A percentile compares a stretch with the other conserved stretches of the same genome.
These are phyloP conservation scores for Lycodopsis pacificus DNA, from an alignment of 2,797 vertebrate species.

Conservation along the genomic window DNA sequence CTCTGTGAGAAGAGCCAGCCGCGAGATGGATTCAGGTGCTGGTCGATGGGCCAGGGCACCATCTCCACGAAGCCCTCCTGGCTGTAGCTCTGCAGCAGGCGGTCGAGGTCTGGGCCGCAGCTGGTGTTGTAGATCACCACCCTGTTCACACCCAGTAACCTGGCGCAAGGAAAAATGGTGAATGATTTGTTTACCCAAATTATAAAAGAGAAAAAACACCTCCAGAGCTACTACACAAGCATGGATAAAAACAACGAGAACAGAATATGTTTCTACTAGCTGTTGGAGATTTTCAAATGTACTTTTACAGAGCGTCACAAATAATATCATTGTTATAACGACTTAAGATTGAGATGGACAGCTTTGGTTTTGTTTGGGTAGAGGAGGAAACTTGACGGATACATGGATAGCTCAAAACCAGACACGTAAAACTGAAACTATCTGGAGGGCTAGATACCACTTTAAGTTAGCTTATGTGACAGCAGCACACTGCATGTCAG, in stretches of 20 bases:
- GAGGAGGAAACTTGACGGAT: background rate
- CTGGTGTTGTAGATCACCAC: conserved; percentile 79
- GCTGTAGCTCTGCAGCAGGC: conserved; percentile 63
- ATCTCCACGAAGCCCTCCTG: conserved; percentile 73
- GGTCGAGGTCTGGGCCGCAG: conserved; percentile 60
- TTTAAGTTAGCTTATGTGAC: background rate
- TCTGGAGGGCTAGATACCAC: background rate
- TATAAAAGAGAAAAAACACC: background rate
- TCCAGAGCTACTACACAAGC: background rate
- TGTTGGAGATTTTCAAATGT: background rate
- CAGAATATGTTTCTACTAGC: background rate
- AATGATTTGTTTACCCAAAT: background rate
- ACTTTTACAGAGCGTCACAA: background rate
- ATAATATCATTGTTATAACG: background rate
- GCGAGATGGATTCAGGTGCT: conserved; percentile 50
- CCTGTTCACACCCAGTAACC: conserved; percentile 70
- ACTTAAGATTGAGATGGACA: too few species aligned
- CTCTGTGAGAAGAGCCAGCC: conserved; percentile 43
- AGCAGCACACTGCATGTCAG: background rate
- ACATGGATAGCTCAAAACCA: too few species aligned
- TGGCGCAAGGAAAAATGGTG: conserved; percentile 18
- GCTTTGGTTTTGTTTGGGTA: background rate
- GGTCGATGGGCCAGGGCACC: conserved; percentile 72
- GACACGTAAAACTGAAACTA: background rate
- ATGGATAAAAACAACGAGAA: background rate